phyloP scores from a whole-genome alignment of 53 echinoderm and acorn worm genomes.

The Crossaster papposus region DNA sequence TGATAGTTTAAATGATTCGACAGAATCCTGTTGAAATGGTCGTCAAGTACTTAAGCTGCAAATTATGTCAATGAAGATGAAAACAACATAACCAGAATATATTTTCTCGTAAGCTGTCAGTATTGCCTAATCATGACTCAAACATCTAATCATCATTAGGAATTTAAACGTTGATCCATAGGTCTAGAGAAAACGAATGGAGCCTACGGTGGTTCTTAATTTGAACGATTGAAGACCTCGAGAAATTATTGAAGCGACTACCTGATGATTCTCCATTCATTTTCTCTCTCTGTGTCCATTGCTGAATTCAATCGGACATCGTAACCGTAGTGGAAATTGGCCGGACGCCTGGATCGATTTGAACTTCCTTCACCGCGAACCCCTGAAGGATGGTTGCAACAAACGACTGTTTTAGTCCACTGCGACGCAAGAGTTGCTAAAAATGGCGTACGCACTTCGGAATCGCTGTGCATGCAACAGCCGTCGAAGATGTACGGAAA shows the following conservation, averaged over 20 bases:
- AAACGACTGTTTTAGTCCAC: neutral
- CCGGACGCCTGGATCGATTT: constrained; percentile 19
- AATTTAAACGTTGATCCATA: neutral
- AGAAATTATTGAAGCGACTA: neutral
- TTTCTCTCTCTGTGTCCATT: neutral
- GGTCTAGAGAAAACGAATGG: no score
- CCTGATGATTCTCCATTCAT: neutral
- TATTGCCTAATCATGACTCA: no score
- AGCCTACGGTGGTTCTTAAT: neutral
- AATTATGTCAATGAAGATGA: no score
- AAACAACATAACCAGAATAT: no score
- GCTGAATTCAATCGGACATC: neutral
- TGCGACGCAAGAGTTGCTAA: no score
- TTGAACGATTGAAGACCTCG: neutral
- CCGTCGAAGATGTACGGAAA: neutral
- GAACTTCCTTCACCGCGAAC: neutral
- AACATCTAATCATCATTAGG: no score
- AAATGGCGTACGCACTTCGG: neutral
- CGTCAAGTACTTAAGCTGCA: no score
- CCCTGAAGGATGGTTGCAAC: neutral
- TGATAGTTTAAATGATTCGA: no score
- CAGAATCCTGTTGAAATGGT: no score
- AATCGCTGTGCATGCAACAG: neutral
- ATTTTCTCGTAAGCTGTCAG: no score
- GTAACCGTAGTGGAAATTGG: constrained; percentile 1